phyloP scores from a whole-genome alignment of 2,888 invertebrate species.

The Netelia virgata region DNA sequence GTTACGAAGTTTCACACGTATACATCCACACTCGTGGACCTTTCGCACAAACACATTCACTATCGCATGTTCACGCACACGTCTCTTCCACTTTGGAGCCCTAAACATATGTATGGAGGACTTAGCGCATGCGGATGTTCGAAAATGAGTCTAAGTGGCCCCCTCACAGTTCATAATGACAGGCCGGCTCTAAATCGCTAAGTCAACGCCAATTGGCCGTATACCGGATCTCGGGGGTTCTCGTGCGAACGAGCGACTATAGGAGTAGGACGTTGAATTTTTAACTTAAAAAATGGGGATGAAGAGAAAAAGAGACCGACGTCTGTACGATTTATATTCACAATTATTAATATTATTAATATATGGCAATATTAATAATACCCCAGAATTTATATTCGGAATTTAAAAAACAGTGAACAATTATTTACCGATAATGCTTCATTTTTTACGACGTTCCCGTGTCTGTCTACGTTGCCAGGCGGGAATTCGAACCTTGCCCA shows the following conservation, averaged over 20 bases:
- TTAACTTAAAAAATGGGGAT: slow-evolving; percentile 2
- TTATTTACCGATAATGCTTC: no score
- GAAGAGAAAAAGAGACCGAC: slow-evolving; percentile 1
- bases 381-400: no score
- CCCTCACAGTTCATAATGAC: slow-evolving; percentile 75
- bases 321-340: slow-evolving; percentile 24
- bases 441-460: no score
- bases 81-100: no score
- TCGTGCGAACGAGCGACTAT: slow-evolving; percentile 15
- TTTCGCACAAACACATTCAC: no score
- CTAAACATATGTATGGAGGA: neutral
- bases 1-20: no score
- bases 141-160: slow-evolving; percentile 74
- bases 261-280: neutral
- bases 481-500: slow-evolving; percentile 19
- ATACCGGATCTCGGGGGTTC: slow-evolving; percentile 70
- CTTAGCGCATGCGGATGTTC: slow-evolving; percentile 28
- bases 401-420: no score
- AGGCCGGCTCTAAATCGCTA: slow-evolving; percentile 74
- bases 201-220: slow-evolving; percentile 75
- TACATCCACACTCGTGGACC: no score
- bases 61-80: no score
- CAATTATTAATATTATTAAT: no score
- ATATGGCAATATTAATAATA: no score
- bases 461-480: slow-evolving; percentile 13